Conservation (phyloP, 2,888 invertebrate genomes). For the Hylaea fasciaria region DNA sequence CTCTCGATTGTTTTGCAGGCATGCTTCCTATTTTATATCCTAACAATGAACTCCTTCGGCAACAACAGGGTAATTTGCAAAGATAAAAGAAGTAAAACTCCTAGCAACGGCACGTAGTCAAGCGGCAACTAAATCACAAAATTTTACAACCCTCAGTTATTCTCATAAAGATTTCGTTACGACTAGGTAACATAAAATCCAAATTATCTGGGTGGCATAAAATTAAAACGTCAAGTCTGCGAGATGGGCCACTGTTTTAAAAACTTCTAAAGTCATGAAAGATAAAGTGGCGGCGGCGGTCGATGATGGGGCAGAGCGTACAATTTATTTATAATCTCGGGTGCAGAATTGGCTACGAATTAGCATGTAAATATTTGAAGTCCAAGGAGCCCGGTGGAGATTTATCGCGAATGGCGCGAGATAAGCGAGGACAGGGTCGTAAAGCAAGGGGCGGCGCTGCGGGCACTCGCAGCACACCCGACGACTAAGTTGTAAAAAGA, state of each 20-base stretch:
- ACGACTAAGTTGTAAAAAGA: constrained; percentile 83
- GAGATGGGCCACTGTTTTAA: constrained; percentile 66
- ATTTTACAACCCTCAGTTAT: constrained; percentile 53
- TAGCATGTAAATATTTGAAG: constrained; percentile 85
- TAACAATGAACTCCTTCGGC: constrained; percentile 38
- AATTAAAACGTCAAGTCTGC: constrained; percentile 71
- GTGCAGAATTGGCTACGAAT: constrained; percentile 82
- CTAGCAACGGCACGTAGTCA: constrained; percentile 32
- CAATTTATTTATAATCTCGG: constrained; percentile 84
- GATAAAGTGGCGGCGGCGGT: constrained; percentile 72
- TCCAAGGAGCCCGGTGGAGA: constrained; percentile 80
- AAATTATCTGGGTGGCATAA: constrained; percentile 73
- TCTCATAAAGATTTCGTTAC: constrained; percentile 57
- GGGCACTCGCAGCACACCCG: constrained; percentile 69
- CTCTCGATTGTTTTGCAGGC: constrained; percentile 54
- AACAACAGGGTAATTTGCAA: constrained; percentile 32
- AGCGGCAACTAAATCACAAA: constrained; percentile 44
- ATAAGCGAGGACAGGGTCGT: constrained; percentile 80
- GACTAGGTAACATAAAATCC: constrained; percentile 65
- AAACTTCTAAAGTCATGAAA: constrained; percentile 78
- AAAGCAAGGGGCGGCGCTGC: constrained; percentile 68
- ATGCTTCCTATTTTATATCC: constrained; percentile 24
- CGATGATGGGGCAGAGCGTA: constrained; percentile 71
- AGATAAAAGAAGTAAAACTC: constrained; percentile 37
- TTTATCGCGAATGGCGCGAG: constrained; percentile 78